Evolutionary conservation across 1,140 invertebrate genomes (phyloP).

Genomic region (Saccostrea glomerata): DNA sequence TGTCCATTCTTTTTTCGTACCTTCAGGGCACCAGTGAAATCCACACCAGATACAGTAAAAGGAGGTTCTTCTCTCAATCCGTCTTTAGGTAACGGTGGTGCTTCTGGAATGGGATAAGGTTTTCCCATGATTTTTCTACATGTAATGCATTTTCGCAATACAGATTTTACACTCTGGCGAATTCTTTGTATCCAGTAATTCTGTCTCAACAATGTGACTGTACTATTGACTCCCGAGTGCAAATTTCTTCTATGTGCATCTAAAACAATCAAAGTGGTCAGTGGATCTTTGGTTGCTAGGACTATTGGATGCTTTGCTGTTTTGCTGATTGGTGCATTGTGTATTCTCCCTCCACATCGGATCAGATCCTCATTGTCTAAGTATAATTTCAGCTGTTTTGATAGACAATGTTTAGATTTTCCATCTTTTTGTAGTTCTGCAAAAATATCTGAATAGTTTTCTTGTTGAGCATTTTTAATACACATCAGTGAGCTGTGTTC

Average conservation of each 20-base stretch:
- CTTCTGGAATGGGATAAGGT: conserved; percentile 34
- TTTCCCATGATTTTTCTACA: conserved; percentile 36
- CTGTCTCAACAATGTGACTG: conserved; percentile 29
- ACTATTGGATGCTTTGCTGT: conserved; percentile 39
- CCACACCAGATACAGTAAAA: conserved; percentile 52
- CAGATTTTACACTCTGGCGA: conserved; percentile 23
- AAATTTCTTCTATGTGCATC: conserved; percentile 14
- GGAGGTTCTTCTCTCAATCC: conserved; percentile 17
- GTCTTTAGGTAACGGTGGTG: conserved; percentile 47
- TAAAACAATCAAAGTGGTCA: conserved; percentile 34
- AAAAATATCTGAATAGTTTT: not conserved
- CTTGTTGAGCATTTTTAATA: not conserved
- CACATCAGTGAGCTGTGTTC: not conserved
- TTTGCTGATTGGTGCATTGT: conserved; percentile 34
- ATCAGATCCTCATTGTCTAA: not conserved
- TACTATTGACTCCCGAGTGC: conserved; percentile 29
- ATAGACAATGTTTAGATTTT: conserved; percentile 5
- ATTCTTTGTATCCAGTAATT: conserved; percentile 43
- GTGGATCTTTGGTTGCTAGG: conserved; percentile 38
- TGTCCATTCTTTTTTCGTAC: conserved; percentile 13
- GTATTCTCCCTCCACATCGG: conserved; percentile 40
- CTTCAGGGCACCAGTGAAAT: conserved; percentile 42
- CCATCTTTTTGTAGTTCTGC: not conserved
- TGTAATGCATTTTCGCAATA: conserved; percentile 38
- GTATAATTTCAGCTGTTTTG: conserved; percentile 18